Evolutionary conservation across 2,888 invertebrate species (phyloP).

Genomic region (Andrena trimmerana): DNA sequence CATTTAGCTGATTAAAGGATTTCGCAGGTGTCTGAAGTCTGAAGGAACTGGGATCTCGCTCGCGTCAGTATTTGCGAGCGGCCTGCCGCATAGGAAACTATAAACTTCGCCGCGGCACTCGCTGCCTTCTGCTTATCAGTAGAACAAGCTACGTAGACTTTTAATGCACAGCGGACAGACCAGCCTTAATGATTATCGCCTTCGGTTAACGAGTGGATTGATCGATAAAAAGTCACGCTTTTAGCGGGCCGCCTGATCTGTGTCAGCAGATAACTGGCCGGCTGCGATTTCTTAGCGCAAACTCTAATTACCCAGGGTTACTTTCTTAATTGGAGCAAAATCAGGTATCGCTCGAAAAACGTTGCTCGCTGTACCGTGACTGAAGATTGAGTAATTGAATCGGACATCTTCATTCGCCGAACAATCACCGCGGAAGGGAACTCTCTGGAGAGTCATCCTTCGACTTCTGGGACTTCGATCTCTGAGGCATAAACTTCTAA

Average conservation of each 20-base stretch:
- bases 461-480: no score
- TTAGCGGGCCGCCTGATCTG: neutral
- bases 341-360: neutral
- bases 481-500: no score
- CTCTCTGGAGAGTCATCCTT: no score
- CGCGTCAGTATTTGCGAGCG: neutral
- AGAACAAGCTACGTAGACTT: neutral
- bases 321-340: neutral
- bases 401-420: neutral
- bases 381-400: neutral
- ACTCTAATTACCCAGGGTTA: slow-evolving; percentile 9
- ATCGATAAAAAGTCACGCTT: slow-evolving; percentile 26
- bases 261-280: slow-evolving; percentile 24
- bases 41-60: neutral
- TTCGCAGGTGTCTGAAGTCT: neutral
- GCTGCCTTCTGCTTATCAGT: neutral
- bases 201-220: slow-evolving; percentile 12
- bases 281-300: slow-evolving; percentile 1
- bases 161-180: neutral
- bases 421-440: no score
- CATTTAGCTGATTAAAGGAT: neutral
- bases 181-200: slow-evolving; percentile 16
- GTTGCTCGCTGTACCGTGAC: neutral
- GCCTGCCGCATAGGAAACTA: neutral
- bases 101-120: neutral